A percentile compares a stretch with the other conserved stretches of the same genome.
Evolutionary conservation across 1,140 invertebrate genomes (phyloP).

Genomic region (Cydia fagiglandana): DNA sequence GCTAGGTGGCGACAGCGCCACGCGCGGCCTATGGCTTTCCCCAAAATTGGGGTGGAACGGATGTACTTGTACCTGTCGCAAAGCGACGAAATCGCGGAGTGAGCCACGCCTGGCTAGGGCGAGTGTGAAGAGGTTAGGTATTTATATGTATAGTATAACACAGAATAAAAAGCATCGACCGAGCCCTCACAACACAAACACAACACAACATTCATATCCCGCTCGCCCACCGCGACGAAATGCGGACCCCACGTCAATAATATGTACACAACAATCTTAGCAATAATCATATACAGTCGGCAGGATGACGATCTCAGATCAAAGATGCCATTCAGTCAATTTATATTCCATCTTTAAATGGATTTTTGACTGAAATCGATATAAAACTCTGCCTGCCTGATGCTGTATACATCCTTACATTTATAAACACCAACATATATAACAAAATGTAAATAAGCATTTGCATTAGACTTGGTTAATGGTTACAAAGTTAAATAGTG

Average conservation of each 20-base stretch:
- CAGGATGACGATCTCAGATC: neutral
- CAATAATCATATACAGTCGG: neutral
- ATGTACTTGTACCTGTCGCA: too few species aligned
- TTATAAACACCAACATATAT: neutral
- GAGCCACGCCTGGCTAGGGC: too few species aligned
- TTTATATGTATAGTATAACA: neutral
- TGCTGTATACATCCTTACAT: neutral
- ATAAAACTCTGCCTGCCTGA: neutral
- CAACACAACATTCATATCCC: conserved; percentile 28
- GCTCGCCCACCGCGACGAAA: conserved; percentile 19
- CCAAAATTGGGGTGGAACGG: too few species aligned
- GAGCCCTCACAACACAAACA: conserved; percentile 13
- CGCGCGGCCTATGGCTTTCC: too few species aligned
- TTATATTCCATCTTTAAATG: neutral
- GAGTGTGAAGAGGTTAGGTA: neutral
- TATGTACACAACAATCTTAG: conserved; percentile 13
- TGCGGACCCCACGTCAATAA: conserved; percentile 8
- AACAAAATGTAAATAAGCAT: conserved; percentile 9
- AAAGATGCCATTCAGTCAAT: neutral
- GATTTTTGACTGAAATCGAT: neutral
- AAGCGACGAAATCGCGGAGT: too few species aligned
- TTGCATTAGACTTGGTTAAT: neutral
- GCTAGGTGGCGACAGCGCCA: too few species aligned
- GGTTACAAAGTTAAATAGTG: neutral
- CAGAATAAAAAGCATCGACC: neutral